phyloP scores from a whole-genome alignment of 2,113 vertebrate species.

The Brienomyrus longianalis region DNA sequence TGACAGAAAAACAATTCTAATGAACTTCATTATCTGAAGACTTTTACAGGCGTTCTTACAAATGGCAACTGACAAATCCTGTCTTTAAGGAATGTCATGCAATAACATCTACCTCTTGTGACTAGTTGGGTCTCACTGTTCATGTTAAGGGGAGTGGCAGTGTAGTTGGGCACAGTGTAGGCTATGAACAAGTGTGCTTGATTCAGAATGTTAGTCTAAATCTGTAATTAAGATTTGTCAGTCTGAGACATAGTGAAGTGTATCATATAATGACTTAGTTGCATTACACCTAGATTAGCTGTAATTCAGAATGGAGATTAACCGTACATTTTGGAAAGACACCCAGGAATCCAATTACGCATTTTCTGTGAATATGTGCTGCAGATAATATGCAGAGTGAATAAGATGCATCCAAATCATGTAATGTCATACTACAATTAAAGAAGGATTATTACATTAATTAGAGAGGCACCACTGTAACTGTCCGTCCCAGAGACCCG shows the following conservation, averaged over 20 bases:
- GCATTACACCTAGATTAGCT: neutral
- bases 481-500: neutral
- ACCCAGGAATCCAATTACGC: neutral
- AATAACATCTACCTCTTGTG: neutral
- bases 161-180: neutral
- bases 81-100: neutral
- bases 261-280: neutral
- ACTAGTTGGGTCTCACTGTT: neutral
- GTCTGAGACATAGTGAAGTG: neutral
- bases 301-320: neutral
- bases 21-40: neutral
- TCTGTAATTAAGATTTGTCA: neutral
- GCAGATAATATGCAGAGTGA: neutral
- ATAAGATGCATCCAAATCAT: neutral
- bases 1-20: neutral
- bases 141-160: neutral
- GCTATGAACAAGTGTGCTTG: neutral
- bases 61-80: neutral
- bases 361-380: neutral
- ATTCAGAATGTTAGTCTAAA: neutral
- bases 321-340: neutral
- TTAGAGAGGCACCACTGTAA: neutral
- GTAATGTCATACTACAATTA: neutral
- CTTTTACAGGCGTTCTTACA: neutral
- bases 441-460: neutral